Percentiles rank a stretch among this genome's conserved stretches.
phyloP scores from a whole-genome alignment of 2,888 invertebrate species.

The Epiblema foenella region DNA sequence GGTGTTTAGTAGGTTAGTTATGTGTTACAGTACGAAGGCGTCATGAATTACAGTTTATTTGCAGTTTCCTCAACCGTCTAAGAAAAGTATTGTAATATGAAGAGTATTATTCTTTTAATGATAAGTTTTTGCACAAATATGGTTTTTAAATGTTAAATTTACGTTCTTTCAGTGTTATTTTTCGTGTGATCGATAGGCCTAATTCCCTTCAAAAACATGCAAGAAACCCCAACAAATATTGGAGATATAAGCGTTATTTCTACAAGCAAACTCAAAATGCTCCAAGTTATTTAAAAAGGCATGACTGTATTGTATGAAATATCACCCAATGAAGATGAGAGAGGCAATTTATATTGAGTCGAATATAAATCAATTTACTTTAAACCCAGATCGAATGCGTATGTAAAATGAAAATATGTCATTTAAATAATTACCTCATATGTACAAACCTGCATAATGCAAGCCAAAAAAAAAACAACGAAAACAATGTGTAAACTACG shows the following conservation, averaged over 20 bases:
- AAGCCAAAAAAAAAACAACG: conserved; percentile 42
- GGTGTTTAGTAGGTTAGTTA: conserved; percentile 30
- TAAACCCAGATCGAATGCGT: not conserved
- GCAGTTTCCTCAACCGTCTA: conserved; percentile 21
- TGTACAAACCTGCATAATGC: conserved; percentile 56
- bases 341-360: conserved; percentile 1
- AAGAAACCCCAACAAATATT: conserved; percentile 14
- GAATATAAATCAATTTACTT: not conserved
- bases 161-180: too few relatives aligned
- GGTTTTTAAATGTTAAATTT: too few relatives aligned
- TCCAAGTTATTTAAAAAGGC: not conserved
- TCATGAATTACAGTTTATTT: not conserved
- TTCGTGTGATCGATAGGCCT: conserved; percentile 47
- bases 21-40: not conserved
- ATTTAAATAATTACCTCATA: conserved; percentile 7
- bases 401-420: not conserved
- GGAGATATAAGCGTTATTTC: not conserved
- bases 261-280: conserved; percentile 15
- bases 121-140: not conserved
- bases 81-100: not conserved
- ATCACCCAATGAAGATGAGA: conserved; percentile 20
- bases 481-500: conserved; percentile 20
- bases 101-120: not conserved
- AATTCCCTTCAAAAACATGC: conserved; percentile 9
- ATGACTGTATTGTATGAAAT: not conserved